Base-by-base conservation (phyloP, 1,140 invertebrate genomes). In the Ostrea edulis region DNA sequence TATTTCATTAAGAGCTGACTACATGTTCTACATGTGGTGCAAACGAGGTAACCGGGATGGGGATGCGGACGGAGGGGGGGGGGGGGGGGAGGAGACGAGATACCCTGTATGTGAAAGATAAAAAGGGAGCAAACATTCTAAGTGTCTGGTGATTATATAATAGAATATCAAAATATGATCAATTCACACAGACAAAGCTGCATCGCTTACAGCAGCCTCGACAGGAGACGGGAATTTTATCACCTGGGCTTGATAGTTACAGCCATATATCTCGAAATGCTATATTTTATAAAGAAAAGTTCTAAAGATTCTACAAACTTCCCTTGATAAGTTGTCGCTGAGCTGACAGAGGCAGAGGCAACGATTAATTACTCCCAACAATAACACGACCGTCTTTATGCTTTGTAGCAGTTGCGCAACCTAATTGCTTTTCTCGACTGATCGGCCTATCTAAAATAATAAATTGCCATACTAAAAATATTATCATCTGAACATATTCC, bases 391-490 rank as follows among this genome's bases (percentile, higher is more conserved):
- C 25, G 8, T 35, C 68, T 29, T 9, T 14, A 77, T 25, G 14
- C 22, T 77, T 77, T 77, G 35, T 77, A 12, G 12, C 12, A 77
- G 68, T 77, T 22, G 14, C 35, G 68, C 29, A 77, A 77, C 68
- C 25, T 35, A 35, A 29, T 77, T 25, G 22, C 35, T 77, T 77
- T 29, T 35, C 68, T 44, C 25, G 22, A 35, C 14, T 77, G 68
- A 77, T 77, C 68, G 12, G n/a, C 58, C 58, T 62, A 62, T 62
- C 58, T 77, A 62, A 62, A 62, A 62, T 62, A n/a, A 62, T 62
- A 62, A 62, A n/a, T 62, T 62, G 14, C 55, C 55, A 62, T 62
- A 20, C 55, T 62, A 62, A 20, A 62, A n/a, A 62, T 62, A 62
- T 62, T 62, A 62, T 62, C n/a, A 62, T 62, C n/a, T 62, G 55